Conservation (phyloP, 37 sponge, comb jelly and placozoan genomes). For the Theonella swinhoei region DNA sequence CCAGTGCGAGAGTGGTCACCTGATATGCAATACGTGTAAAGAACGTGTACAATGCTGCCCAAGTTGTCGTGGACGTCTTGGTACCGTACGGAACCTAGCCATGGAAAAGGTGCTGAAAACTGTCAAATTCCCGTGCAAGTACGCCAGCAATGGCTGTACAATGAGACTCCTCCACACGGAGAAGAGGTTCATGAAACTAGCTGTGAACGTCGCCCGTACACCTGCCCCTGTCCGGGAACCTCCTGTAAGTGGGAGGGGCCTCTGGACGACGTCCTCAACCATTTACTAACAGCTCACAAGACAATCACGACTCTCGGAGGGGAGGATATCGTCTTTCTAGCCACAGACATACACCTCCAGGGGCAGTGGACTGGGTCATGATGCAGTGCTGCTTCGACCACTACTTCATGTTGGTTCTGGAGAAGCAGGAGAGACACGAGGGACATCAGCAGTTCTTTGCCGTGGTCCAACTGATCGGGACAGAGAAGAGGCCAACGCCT, state of each 20-base stretch:
- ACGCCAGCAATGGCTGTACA: conserved; percentile 78
- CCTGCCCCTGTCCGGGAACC: conserved; percentile 96
- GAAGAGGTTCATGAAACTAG: conserved; percentile 89
- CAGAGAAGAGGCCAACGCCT: conserved; percentile 87
- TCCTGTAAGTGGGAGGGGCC: conserved; percentile 90
- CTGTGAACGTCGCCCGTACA: conserved; percentile 91
- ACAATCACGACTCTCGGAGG: conserved; percentile 93
- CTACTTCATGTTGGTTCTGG: conserved; percentile 95
- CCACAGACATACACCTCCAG: conserved; percentile 95
- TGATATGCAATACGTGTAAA: conserved; percentile 89
- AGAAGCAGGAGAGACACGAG: conserved; percentile 92
- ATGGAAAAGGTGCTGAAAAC: conserved; percentile 98
- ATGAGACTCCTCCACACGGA: conserved; percentile 73
- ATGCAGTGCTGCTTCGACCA: conserved; percentile 94
- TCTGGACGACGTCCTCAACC: conserved; percentile 83
- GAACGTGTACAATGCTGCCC: conserved; percentile 91
- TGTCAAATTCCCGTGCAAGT: conserved; percentile 91
- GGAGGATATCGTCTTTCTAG: conserved; percentile 97
- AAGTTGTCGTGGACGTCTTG: conserved; percentile 87
- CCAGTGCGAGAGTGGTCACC: conserved; percentile 97
- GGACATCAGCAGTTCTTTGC: conserved; percentile 97
- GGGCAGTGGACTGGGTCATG: conserved; percentile 99
- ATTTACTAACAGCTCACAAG: conserved; percentile 85
- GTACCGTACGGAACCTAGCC: conserved; percentile 89
- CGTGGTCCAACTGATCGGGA: conserved; percentile 93